Evolutionary conservation across 2,888 invertebrate genomes (phyloP).

Genomic region (Nymphalis polychloros): DNA sequence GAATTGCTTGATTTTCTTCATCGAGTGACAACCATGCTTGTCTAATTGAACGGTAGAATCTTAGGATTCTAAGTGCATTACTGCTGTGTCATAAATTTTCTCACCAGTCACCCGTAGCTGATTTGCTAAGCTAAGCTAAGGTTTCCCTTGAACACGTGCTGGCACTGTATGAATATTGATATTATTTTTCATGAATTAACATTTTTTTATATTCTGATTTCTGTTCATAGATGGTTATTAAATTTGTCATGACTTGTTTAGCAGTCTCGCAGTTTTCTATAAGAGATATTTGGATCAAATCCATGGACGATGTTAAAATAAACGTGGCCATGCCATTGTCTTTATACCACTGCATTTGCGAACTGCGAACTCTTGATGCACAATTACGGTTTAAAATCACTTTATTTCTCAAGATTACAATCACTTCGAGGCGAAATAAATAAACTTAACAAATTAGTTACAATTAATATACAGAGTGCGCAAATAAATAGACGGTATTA

Average conservation of each 20-base stretch:
- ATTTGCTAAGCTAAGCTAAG: slow-evolving; percentile 40
- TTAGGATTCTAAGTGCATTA: slow-evolving; percentile 47
- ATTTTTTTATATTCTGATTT: slow-evolving; percentile 38
- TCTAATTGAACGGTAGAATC: slow-evolving; percentile 41
- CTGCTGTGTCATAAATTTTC: slow-evolving; percentile 42
- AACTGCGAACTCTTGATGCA: too few relatives aligned
- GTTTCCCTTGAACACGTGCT: slow-evolving; percentile 44
- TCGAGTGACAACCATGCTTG: slow-evolving; percentile 45
- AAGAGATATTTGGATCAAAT: slow-evolving; percentile 40
- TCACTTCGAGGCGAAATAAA: too few relatives aligned
- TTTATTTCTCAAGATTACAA: too few relatives aligned
- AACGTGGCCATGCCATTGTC: slow-evolving; percentile 38
- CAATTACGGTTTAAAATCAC: too few relatives aligned
- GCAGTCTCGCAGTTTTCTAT: slow-evolving; percentile 41
- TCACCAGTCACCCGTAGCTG: slow-evolving; percentile 44
- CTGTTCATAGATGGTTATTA: slow-evolving; percentile 40
- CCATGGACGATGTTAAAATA: slow-evolving; percentile 35
- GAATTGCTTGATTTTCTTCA: slow-evolving; percentile 32
- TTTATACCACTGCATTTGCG: slow-evolving; percentile 26
- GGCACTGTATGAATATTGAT: slow-evolving; percentile 24
- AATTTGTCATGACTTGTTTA: slow-evolving; percentile 38
- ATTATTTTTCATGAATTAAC: slow-evolving; percentile 39
- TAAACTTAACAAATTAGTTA: too few relatives aligned
- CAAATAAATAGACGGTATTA: too few relatives aligned
- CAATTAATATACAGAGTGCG: too few relatives aligned